These are phyloP conservation scores for Pristionchus mayeri DNA, from an alignment of 2,888 invertebrate genomes.

Conservation along the genomic window DNA sequence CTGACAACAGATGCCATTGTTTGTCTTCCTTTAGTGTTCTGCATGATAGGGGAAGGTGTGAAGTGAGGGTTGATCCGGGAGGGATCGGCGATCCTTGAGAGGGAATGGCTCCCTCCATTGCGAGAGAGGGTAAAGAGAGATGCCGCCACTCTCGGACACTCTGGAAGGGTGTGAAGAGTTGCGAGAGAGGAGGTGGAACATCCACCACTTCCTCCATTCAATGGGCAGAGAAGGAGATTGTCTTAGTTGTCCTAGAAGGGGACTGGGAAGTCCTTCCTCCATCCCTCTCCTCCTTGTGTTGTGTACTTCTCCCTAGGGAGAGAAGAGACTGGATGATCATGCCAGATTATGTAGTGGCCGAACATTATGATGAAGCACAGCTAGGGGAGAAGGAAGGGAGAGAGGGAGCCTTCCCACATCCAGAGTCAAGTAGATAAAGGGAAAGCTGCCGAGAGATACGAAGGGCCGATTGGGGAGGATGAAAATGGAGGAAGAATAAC, in stretches of 20 bases:
- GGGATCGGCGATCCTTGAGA: background rate
- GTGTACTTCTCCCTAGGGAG: conserved; percentile 24
- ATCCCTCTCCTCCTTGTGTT: background rate
- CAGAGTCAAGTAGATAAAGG: conserved; percentile 11
- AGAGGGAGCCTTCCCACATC: background rate
- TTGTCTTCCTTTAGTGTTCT: background rate
- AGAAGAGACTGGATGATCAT: conserved; percentile 3
- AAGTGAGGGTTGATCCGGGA: background rate
- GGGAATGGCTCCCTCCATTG: background rate
- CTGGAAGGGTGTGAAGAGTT: conserved; percentile 8
- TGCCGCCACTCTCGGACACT: background rate
- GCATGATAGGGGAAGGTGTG: background rate
- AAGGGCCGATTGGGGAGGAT: background rate
- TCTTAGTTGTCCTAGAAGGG: background rate
- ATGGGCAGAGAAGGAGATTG: background rate
- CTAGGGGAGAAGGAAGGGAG: background rate
- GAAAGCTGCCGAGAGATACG: background rate
- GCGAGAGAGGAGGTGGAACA: background rate
- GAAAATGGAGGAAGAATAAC: conserved; percentile 23
- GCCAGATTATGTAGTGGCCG: conserved; percentile 24
- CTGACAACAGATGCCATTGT: background rate
- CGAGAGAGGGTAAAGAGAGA: background rate
- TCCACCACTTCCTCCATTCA: background rate
- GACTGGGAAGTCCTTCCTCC: background rate
- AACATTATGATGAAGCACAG: conserved; percentile 36